Evolutionary conservation across 2,113 vertebrate genomes (phyloP).

Genomic region (Nothocercus julius): DNA sequence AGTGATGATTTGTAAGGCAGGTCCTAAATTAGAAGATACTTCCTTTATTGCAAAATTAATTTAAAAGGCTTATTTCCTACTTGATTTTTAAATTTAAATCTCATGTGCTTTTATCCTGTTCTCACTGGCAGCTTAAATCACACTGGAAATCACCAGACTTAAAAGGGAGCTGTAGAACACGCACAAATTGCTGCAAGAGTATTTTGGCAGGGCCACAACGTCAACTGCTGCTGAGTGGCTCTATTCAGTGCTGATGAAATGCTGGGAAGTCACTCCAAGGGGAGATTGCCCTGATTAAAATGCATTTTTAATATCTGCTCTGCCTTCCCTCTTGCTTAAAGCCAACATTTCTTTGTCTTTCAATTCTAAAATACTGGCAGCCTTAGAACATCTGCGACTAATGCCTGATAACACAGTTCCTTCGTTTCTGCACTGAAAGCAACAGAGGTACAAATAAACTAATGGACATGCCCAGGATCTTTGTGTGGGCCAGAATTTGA

Average conservation of each 20-base stretch:
- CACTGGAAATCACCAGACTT: not conserved
- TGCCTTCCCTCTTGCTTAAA: constrained; percentile 18
- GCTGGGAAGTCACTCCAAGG: not conserved
- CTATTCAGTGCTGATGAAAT: not conserved
- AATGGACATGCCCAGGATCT: not conserved
- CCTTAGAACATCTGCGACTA: not conserved
- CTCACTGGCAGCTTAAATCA: not conserved
- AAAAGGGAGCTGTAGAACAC: not conserved
- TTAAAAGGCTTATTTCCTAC: not conserved
- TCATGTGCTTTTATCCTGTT: not conserved
- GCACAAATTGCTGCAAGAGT: not conserved
- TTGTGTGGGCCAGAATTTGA: not conserved
- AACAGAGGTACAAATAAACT: not conserved
- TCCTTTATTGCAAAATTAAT: not conserved
- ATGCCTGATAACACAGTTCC: not conserved
- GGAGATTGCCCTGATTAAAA: constrained; percentile 16
- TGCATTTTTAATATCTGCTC: not conserved
- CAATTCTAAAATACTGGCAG: not conserved
- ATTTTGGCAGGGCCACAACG: not conserved
- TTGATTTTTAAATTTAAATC: not conserved
- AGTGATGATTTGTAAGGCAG: not conserved
- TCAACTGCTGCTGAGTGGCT: not conserved
- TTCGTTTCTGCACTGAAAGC: not conserved
- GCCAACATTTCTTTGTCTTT: not conserved
- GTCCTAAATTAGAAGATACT: not conserved